Conservation (phyloP, 2,797 vertebrate genomes). For the Sebastes vulpes region DNA sequence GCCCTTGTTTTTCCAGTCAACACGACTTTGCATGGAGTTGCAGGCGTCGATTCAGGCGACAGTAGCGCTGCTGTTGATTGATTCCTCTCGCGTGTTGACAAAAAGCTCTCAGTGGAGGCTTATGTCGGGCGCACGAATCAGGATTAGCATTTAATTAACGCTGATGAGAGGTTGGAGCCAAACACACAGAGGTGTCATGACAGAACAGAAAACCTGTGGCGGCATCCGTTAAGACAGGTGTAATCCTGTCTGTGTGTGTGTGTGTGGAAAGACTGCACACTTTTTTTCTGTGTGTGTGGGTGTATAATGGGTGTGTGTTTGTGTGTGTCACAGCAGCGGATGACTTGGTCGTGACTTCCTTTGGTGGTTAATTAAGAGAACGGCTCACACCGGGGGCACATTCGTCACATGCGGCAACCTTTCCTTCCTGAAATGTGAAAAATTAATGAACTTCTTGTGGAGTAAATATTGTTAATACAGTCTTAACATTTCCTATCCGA, state of each 20-base stretch:
- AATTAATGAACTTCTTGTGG: constrained; percentile 13
- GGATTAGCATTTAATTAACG: constrained; percentile 71
- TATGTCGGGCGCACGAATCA: constrained; percentile 22
- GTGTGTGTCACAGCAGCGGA: constrained; percentile 8
- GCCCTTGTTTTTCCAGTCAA: constrained; percentile 2
- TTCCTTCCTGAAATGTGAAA: constrained; percentile 25
- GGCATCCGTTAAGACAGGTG: constrained; percentile 38
- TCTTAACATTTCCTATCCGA: not conserved
- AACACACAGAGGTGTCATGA: constrained; percentile 42
- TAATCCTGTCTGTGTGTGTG: constrained; percentile 33
- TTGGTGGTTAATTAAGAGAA: constrained; percentile 41
- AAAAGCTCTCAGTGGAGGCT: constrained; percentile 46
- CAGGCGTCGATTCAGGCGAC: constrained; percentile 2
- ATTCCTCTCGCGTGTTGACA: constrained; percentile 36
- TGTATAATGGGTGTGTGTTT: not conserved
- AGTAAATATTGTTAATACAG: constrained; percentile 3
- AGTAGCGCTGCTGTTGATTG: constrained; percentile 27
- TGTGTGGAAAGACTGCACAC: not conserved
- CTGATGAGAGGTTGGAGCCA: constrained; percentile 43
- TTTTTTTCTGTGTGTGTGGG: not conserved
- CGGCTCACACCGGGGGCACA: not conserved
- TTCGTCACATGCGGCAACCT: constrained; percentile 2
- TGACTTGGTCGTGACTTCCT: constrained; percentile 33
- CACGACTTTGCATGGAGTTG: not conserved
- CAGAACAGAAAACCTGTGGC: constrained; percentile 34